These are phyloP conservation scores for Microtus ochrogaster DNA, from an alignment of 2,113 vertebrate species.

Conservation along the genomic window DNA sequence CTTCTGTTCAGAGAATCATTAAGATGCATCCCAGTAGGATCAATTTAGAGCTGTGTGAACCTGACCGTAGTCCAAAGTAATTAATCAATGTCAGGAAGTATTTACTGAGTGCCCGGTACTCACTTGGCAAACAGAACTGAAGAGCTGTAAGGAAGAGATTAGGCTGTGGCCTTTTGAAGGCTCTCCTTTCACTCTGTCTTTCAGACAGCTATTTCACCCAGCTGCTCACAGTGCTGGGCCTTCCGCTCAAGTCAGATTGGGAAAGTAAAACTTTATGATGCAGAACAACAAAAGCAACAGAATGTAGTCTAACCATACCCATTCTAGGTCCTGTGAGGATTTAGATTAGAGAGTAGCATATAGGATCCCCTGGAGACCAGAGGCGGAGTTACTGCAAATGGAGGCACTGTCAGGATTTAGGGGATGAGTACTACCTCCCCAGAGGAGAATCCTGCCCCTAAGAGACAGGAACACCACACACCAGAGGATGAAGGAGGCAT, in stretches of 20 bases:
- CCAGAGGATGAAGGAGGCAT: not conserved
- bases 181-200: constrained; percentile 2
- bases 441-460: not conserved
- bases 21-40: constrained; percentile 33
- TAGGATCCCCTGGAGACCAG: not conserved
- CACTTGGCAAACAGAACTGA: constrained; percentile 39
- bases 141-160: not conserved
- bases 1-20: constrained; percentile 24
- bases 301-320: not conserved
- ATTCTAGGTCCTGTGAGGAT: constrained; percentile 4
- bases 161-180: not conserved
- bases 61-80: constrained; percentile 55
- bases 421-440: not conserved
- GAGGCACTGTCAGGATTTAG: not conserved
- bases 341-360: not conserved
- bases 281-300: constrained; percentile 46
- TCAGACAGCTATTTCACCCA: not conserved
- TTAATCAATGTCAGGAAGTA: constrained; percentile 64
- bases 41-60: not conserved
- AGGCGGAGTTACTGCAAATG: not conserved
- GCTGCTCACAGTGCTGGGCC: not conserved
- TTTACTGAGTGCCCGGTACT: constrained; percentile 24
- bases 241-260: not conserved
- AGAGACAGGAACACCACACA: not conserved
- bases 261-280: not conserved